phyloP scores from a whole-genome alignment of 2,888 invertebrate species.

The Ephialtes manifestator region DNA sequence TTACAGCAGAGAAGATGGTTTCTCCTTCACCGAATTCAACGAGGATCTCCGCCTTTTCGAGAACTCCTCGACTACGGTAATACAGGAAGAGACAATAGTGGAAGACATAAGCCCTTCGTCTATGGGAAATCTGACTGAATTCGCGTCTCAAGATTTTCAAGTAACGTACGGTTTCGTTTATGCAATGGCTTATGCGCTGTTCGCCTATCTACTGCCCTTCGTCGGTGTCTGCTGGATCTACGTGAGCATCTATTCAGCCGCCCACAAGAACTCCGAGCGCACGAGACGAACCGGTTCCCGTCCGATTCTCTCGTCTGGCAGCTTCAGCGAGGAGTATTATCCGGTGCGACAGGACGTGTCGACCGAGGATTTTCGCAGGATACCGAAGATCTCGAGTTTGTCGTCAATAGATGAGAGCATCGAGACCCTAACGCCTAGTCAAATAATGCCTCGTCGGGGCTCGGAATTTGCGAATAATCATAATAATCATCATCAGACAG shows the following conservation, averaged over 20 bases:
- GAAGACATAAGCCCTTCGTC: not conserved
- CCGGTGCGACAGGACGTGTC: slow-evolving; percentile 74
- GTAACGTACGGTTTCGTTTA: slow-evolving; percentile 85
- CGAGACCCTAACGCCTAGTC: slow-evolving; percentile 80
- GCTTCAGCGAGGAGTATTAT: slow-evolving; percentile 82
- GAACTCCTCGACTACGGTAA: slow-evolving; percentile 62
- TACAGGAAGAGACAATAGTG: slow-evolving; percentile 53
- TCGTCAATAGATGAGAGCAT: slow-evolving; percentile 84
- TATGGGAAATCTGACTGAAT: slow-evolving; percentile 20
- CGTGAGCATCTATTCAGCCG: slow-evolving; percentile 91
- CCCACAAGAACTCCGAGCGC: slow-evolving; percentile 90
- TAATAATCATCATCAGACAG: slow-evolving; percentile 64
- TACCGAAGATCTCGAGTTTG: slow-evolving; percentile 84
- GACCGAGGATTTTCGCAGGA: slow-evolving; percentile 80
- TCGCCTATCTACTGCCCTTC: slow-evolving; percentile 87
- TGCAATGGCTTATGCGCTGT: slow-evolving; percentile 85
- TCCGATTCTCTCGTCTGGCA: slow-evolving; percentile 81
- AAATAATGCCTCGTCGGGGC: slow-evolving; percentile 72
- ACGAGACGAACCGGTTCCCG: slow-evolving; percentile 86
- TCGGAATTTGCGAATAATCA: slow-evolving; percentile 70
- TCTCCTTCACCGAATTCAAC: slow-evolving; percentile 55
- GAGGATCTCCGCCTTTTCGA: slow-evolving; percentile 69
- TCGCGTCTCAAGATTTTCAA: not conserved
- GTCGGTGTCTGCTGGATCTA: slow-evolving; percentile 91
- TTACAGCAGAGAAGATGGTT: slow-evolving; percentile 52